phyloP scores from a whole-genome alignment of 2,888 invertebrate genomes.

The Augochlorella aurata region DNA sequence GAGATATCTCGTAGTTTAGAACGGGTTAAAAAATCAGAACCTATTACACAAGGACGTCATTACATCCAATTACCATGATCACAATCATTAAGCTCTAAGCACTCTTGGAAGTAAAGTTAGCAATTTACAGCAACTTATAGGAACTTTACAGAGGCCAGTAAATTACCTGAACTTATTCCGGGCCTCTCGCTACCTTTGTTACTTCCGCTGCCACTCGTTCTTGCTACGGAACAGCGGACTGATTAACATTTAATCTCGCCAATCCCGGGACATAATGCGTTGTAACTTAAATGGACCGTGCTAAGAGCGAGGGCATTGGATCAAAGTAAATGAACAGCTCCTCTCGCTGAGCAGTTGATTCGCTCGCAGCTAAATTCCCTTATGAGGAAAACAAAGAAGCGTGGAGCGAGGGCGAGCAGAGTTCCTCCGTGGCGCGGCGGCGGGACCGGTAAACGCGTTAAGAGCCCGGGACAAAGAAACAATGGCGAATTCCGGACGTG shows the following conservation, averaged over 20 bases:
- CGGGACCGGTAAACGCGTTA: slow-evolving; percentile 42
- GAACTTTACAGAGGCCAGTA: not conserved
- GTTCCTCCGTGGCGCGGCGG: no score
- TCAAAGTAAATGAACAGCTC: slow-evolving; percentile 6
- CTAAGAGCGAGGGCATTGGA: not conserved
- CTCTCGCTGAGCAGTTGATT: slow-evolving; percentile 13
- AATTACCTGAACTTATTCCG: not conserved
- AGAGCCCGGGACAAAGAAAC: slow-evolving; percentile 46
- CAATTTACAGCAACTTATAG: not conserved
- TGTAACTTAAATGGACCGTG: not conserved
- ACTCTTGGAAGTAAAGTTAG: not conserved
- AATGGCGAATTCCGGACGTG: slow-evolving; percentile 52
- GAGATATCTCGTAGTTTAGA: no score
- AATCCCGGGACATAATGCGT: not conserved
- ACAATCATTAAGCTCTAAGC: not conserved
- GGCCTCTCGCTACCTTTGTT: not conserved
- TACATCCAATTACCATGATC: no score
- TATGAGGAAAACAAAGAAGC: slow-evolving; percentile 20
- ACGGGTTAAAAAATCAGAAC: no score
- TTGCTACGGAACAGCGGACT: not conserved
- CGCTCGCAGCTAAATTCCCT: slow-evolving; percentile 1
- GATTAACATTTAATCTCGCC: slow-evolving; percentile 6
- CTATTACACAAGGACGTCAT: no score
- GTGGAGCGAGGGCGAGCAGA: not conserved
- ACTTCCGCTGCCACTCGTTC: not conserved